Conservation (phyloP, 92 coral and sea anemone genomes). For the Diadumene lineata region DNA sequence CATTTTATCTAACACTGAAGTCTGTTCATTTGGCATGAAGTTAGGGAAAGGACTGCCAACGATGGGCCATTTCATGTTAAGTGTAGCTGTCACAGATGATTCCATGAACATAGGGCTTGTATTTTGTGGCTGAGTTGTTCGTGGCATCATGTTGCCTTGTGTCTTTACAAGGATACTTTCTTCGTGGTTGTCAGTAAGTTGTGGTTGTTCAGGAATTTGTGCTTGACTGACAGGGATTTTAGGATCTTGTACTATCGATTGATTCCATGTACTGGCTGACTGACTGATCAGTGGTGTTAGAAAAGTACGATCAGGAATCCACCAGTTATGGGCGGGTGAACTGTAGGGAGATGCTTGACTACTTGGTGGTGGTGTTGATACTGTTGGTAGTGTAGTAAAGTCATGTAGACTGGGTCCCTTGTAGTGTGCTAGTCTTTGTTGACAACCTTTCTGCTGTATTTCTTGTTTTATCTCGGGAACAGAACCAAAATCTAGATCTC, state of each 20-base stretch:
- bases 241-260: slow-evolving; percentile 65
- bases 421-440: slow-evolving; percentile 89
- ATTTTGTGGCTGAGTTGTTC: slow-evolving; percentile 70
- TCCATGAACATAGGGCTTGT: slow-evolving; percentile 84
- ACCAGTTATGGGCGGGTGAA: slow-evolving; percentile 93
- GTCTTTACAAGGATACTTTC: slow-evolving; percentile 65
- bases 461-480: slow-evolving; percentile 98
- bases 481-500: slow-evolving; percentile 94
- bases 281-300: slow-evolving; percentile 94
- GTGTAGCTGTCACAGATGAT: slow-evolving; percentile 78
- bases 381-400: slow-evolving; percentile 77
- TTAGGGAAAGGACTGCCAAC: slow-evolving; percentile 79
- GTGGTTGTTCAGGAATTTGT: slow-evolving; percentile 64
- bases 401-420: slow-evolving; percentile 96
- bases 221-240: slow-evolving; percentile 77
- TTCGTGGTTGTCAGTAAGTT: slow-evolving; percentile 69
- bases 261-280: slow-evolving; percentile 73
- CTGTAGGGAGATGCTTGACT: slow-evolving; percentile 90
- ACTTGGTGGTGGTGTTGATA: slow-evolving; percentile 90
- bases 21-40: slow-evolving; percentile 71
- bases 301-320: slow-evolving; percentile 98
- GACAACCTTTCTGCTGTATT: slow-evolving; percentile 76
- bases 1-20: slow-evolving; percentile 84
- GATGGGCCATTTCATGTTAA: slow-evolving; percentile 99
- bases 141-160: slow-evolving; percentile 62